Evolutionary conservation across 2,113 vertebrate genomes (phyloP).

Genomic region (Actenoides hombroni): DNA sequence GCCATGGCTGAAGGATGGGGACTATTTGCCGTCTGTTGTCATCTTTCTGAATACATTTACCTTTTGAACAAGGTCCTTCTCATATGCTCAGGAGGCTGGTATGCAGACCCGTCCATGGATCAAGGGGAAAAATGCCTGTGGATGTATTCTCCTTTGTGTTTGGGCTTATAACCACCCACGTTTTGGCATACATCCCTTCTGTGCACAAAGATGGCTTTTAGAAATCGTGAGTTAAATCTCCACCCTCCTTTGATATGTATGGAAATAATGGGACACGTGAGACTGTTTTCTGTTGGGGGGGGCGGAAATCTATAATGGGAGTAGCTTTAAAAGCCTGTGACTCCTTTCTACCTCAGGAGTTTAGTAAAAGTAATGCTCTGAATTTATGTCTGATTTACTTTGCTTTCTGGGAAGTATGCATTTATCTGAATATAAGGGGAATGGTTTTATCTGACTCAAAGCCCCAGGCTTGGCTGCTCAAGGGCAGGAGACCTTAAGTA

Average conservation of each 20-base stretch:
- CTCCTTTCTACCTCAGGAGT: background rate
- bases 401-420: background rate
- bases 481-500: background rate
- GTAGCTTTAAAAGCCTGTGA: conserved; percentile 27
- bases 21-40: conserved; percentile 38
- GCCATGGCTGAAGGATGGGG: background rate
- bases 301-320: background rate
- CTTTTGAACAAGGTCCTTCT: conserved; percentile 65
- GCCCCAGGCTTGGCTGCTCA: background rate
- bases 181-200: conserved; percentile 63
- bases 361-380: background rate
- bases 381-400: background rate
- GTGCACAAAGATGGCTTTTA: conserved; percentile 70
- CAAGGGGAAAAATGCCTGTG: conserved; percentile 66
- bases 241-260: conserved; percentile 68
- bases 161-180: conserved; percentile 65
- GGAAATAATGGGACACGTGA: conserved; percentile 66
- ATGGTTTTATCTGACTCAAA: background rate
- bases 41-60: conserved; percentile 58
- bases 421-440: background rate
- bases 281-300: conserved; percentile 28
- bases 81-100: conserved; percentile 38
- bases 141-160: conserved; percentile 66
- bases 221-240: conserved; percentile 56
- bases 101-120: conserved; percentile 64